Conservation (phyloP, 2,888 invertebrate genomes). For the Polydrusus cervinus region DNA sequence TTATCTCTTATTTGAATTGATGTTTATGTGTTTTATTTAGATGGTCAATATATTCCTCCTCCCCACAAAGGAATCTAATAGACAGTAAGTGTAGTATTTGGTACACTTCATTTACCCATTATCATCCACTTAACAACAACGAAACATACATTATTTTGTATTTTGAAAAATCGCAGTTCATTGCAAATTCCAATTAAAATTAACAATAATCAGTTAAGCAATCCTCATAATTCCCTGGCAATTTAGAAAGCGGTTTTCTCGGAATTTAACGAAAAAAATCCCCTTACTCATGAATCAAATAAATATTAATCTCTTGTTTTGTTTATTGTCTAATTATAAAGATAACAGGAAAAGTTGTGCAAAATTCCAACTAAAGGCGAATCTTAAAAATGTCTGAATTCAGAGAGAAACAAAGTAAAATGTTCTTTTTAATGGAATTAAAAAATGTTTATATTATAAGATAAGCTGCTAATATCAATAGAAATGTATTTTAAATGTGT, state of each 20-base stretch:
- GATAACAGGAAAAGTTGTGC: not conserved
- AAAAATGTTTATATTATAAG: too few relatives aligned
- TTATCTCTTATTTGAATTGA: too few relatives aligned
- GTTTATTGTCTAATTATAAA: constrained; percentile 14
- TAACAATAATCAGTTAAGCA: constrained; percentile 13
- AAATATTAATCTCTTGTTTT: not conserved
- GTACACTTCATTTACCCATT: too few relatives aligned
- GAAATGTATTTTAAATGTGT: too few relatives aligned
- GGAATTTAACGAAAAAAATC: constrained; percentile 6
- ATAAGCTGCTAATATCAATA: too few relatives aligned
- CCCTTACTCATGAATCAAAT: not conserved
- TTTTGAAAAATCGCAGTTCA: constrained; percentile 3
- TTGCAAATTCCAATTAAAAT: constrained; percentile 1
- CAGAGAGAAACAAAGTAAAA: too few relatives aligned
- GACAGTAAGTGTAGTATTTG: too few relatives aligned
- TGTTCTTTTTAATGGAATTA: too few relatives aligned
- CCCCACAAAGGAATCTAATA: too few relatives aligned
- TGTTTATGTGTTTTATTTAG: too few relatives aligned
- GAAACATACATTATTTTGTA: not conserved
- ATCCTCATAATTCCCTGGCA: constrained; percentile 10
- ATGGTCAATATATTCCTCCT: too few relatives aligned
- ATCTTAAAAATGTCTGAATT: not conserved
- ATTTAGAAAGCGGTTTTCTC: constrained; percentile 3
- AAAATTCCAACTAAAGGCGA: constrained; percentile 15
- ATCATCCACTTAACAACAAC: too few relatives aligned